Conservation (phyloP, 2,113 vertebrate genomes). For the Triplophysa rosa region DNA sequence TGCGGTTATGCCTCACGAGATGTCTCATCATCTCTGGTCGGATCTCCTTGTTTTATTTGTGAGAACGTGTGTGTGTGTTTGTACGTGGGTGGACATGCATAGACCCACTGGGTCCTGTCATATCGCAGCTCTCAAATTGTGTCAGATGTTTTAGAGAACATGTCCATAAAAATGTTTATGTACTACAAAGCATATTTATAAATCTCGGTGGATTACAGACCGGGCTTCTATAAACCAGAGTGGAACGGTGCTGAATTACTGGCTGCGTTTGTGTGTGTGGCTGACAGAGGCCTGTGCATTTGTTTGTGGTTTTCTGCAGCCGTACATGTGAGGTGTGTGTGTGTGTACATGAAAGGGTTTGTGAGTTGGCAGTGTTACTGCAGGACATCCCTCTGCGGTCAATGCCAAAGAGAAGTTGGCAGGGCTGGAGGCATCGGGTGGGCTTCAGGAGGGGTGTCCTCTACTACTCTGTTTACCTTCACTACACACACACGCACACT, state of each 20-base stretch:
- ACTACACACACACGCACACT: conserved; percentile 36
- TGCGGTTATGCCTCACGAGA: conserved; percentile 3
- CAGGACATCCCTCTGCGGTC: conserved; percentile 81
- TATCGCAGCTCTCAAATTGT: conserved; percentile 71
- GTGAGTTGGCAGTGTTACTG: conserved; percentile 75
- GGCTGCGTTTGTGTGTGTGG: conserved; percentile 11
- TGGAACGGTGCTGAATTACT: conserved; percentile 39
- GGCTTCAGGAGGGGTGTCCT: conserved; percentile 65
- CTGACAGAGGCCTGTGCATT: conserved; percentile 15
- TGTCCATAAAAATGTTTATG: conserved; percentile 79
- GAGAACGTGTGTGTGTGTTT: not conserved
- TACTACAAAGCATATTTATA: conserved; percentile 77
- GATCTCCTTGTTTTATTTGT: conserved; percentile 33
- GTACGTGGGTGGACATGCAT: conserved; percentile 30
- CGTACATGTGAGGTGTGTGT: conserved; percentile 35
- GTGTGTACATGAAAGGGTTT: conserved; percentile 54
- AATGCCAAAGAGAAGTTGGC: conserved; percentile 80
- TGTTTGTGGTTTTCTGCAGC: conserved; percentile 38
- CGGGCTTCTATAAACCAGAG: conserved; percentile 55
- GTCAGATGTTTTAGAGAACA: conserved; percentile 67
- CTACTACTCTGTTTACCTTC: conserved; percentile 60
- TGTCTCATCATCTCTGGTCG: conserved; percentile 19
- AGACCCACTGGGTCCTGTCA: conserved; percentile 45
- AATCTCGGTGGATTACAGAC: conserved; percentile 79
- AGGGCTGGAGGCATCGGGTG: conserved; percentile 68